Evolutionary conservation across 2,888 invertebrate species (phyloP).

Genomic region (Octodonta nipae): DNA sequence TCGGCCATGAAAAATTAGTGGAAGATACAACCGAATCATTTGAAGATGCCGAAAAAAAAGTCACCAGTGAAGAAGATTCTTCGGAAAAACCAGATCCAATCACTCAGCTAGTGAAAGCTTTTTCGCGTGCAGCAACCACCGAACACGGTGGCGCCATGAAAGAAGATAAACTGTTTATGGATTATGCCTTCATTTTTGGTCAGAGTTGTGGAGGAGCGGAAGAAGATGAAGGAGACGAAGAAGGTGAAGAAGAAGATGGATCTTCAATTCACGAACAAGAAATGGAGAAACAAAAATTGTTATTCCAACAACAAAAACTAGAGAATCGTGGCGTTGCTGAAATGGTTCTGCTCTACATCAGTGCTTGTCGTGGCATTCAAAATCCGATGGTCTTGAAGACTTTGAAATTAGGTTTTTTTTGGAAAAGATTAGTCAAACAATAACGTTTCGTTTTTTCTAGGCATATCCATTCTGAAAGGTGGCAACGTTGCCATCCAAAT

Average conservation of each 20-base stretch:
- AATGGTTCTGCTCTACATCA: conserved; percentile 96
- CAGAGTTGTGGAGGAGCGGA: conserved; percentile 95
- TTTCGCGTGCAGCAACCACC: conserved; percentile 96
- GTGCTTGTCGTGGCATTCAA: conserved; percentile 87
- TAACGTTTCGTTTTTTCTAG: too few relatives aligned
- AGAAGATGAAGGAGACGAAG: conserved; percentile 87
- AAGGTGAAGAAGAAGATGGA: conserved; percentile 61
- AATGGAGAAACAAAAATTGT: conserved; percentile 95
- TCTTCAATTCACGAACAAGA: conserved; percentile 98
- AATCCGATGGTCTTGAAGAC: conserved; percentile 92
- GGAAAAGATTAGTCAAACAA: too few relatives aligned
- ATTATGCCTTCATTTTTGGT: conserved; percentile 93
- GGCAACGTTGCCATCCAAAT: conserved; percentile 97
- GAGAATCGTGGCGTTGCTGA: conserved; percentile 96
- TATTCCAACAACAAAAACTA: conserved; percentile 94
- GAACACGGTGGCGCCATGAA: conserved; percentile 84
- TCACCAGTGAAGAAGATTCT: conserved; percentile 75
- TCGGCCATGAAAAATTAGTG: conserved; percentile 94
- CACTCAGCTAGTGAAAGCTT: conserved; percentile 94
- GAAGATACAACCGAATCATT: conserved; percentile 94
- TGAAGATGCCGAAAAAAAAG: conserved; percentile 83
- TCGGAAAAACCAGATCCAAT: conserved; percentile 88
- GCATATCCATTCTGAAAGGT: conserved; percentile 90
- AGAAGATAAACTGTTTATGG: conserved; percentile 91
- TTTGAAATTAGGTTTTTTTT: conserved; percentile 64